Conservation (phyloP, 2,888 invertebrate genomes). For the Cordilura impudica region DNA sequence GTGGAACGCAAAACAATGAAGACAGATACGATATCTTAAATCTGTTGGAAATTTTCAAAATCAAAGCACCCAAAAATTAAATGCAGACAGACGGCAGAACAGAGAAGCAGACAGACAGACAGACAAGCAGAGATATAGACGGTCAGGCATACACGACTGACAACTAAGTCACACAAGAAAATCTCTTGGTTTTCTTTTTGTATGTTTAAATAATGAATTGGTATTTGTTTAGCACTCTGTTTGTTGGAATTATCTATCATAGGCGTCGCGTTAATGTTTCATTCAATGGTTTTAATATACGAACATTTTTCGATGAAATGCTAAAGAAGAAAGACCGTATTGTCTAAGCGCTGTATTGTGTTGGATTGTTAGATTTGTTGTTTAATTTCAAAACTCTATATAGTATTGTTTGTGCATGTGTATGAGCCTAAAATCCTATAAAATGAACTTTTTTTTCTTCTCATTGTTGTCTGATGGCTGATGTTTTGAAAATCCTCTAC, state of each 20-base stretch:
- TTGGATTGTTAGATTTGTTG: neutral
- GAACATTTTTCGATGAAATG: neutral
- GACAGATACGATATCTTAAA: constrained; percentile 40
- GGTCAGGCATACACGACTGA: neutral
- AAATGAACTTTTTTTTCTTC: constrained; percentile 40
- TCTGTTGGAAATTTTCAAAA: constrained; percentile 30
- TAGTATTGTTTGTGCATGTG: neutral
- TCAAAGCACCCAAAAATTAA: no score
- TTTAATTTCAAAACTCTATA: neutral
- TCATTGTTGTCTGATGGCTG: neutral
- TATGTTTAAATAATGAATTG: constrained; percentile 13
- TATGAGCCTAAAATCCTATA: constrained; percentile 46
- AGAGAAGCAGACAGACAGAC: neutral
- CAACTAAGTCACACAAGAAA: neutral
- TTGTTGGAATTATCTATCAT: constrained; percentile 46
- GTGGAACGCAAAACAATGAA: neutral
- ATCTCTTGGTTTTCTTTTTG: neutral
- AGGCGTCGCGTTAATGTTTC: constrained; percentile 31
- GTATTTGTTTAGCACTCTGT: constrained; percentile 23
- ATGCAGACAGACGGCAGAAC: no score
- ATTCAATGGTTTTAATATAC: neutral
- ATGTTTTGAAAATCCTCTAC: constrained; percentile 7
- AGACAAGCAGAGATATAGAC: neutral
- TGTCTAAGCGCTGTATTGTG: neutral
- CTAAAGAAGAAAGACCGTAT: neutral